phyloP scores from a whole-genome alignment of 2,113 vertebrate genomes.

The Etheostoma spectabile region DNA sequence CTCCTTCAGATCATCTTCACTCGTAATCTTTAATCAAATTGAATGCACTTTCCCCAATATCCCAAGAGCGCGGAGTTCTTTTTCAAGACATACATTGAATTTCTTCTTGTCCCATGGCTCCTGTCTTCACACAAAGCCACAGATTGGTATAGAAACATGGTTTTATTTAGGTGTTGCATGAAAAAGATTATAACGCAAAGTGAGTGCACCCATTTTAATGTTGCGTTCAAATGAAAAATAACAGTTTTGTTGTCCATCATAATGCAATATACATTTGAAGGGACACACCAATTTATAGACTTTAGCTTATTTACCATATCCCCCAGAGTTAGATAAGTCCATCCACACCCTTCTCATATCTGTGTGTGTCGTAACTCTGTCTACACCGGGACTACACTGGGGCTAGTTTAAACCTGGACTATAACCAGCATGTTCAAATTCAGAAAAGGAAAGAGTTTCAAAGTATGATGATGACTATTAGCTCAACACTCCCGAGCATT shows the following conservation, averaged over 20 bases:
- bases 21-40: slow-evolving; percentile 46
- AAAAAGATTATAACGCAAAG: neutral
- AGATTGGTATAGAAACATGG: neutral
- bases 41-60: slow-evolving; percentile 19
- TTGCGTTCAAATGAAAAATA: neutral
- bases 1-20: slow-evolving; percentile 44
- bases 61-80: neutral
- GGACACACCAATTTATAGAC: too few relatives aligned
- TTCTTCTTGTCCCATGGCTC: neutral
- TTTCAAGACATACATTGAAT: slow-evolving; percentile 11
- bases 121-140: neutral
- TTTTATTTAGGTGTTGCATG: neutral
- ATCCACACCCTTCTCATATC: too few relatives aligned
- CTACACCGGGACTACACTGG: neutral
- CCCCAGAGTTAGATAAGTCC: too few relatives aligned
- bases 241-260: slow-evolving; percentile 1
- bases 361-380: too few relatives aligned
- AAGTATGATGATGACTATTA: neutral
- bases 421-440: slow-evolving; percentile 8
- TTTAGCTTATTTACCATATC: too few relatives aligned
- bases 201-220: neutral
- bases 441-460: neutral
- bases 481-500: neutral
- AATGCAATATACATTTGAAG: neutral
- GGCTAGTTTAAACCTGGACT: neutral